phyloP scores from a whole-genome alignment of 2,113 vertebrate genomes.

The Kryptolebias marmoratus region DNA sequence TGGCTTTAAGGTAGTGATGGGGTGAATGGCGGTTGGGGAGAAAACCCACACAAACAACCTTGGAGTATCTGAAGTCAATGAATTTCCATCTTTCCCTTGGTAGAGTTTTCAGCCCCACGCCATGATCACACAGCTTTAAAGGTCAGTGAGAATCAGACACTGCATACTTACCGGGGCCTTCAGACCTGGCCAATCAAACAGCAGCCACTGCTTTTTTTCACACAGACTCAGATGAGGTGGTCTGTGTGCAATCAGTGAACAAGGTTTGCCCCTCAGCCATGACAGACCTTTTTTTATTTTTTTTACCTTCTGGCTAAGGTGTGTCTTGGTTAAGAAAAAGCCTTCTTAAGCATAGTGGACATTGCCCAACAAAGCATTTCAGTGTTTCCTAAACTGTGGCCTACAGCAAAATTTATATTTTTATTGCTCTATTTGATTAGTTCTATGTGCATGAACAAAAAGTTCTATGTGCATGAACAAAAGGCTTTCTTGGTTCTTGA shows the following conservation, averaged over 20 bases:
- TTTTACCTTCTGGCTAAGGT: slow-evolving; percentile 57
- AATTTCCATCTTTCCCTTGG: slow-evolving; percentile 24
- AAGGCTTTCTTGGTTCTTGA: background rate
- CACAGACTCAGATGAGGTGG: slow-evolving; percentile 49
- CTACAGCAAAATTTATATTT: background rate
- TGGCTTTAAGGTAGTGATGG: background rate
- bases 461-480: background rate
- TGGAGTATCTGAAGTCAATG: slow-evolving; percentile 14
- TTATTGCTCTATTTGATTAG: background rate
- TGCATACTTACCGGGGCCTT: slow-evolving; percentile 61
- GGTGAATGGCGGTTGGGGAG: background rate
- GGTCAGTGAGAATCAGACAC: slow-evolving; percentile 65
- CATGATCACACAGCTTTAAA: slow-evolving; percentile 51
- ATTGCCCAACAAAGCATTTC: slow-evolving; percentile 3
- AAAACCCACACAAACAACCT: slow-evolving; percentile 26
- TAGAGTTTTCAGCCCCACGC: slow-evolving; percentile 24
- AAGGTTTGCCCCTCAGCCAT: slow-evolving; percentile 58
- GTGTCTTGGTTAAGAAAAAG: slow-evolving; percentile 28
- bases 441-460: background rate
- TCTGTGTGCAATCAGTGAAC: slow-evolving; percentile 66
- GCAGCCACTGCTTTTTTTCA: slow-evolving; percentile 57
- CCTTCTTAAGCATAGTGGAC: slow-evolving; percentile 6
- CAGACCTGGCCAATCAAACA: slow-evolving; percentile 71
- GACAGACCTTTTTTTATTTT: slow-evolving; percentile 61
- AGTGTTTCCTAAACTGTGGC: background rate